Evolutionary conservation across 2,797 vertebrate genomes (phyloP), one percentile per base, ranked within the genome.

Genomic region (Cynodonichthys magdalenae): DNA sequence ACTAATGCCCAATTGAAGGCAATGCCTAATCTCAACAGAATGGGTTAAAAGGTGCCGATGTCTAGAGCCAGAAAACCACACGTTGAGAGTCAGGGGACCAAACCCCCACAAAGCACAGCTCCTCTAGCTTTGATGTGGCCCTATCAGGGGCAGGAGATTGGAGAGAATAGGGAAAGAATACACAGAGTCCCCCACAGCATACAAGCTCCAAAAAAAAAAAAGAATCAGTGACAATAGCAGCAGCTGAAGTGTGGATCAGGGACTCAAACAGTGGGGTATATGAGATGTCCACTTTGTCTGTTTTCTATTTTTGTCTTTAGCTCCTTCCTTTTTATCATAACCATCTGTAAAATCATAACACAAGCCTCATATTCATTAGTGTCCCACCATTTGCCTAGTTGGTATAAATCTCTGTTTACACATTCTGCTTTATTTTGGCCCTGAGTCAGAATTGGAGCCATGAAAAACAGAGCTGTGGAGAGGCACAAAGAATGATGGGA

Each of bases 41-140:
- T 99, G 96, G 96, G 96, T 98, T 97, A 98, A 98, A 99, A 97
- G 96, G 96, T 96, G 95, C 96, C 96, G 96, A 96, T 95, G 94
- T 96, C 95, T 94, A 94, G 90, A 95, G 94, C 95, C 89, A 92
- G 89, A 94, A 96, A 97, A 95, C 97, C 96, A 95, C 97, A 97
- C 97, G 96, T 98, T 96, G 97, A 96, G 96, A 97, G 95, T 96
- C 95, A 95, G 95, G 94, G 93, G 94, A 94, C 92, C 94, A 93
- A 94, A 94, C 94, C 92, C 94, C 94, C 94, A 94, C 94, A 96
- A 95, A 95, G 93, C 93, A 94, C 89, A 92, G 94, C 94, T 95
- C 94, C 89, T 85, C 58, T 75, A 77, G 82, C 93, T 94, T 94
- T 94, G 93, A 94, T 93, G 92, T 94, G 86, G 80, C 82, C 86